Conservation (phyloP, 2,797 vertebrate species). For the Serranus cabrilla region DNA sequence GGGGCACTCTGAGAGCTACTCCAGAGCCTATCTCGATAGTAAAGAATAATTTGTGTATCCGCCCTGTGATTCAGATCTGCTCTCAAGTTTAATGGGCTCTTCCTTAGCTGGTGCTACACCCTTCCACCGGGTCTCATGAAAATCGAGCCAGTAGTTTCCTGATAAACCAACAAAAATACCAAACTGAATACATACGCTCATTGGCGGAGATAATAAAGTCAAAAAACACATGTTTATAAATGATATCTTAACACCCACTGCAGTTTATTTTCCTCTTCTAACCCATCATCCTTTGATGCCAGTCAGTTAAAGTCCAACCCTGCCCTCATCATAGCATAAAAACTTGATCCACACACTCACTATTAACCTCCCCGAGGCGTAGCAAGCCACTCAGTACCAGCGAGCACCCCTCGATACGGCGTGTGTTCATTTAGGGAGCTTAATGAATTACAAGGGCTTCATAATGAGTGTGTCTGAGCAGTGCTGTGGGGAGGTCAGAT, state of each 20-base stretch:
- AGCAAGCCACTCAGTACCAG: slow-evolving; percentile 56
- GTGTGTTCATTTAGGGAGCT: slow-evolving; percentile 76
- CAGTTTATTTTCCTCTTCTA: slow-evolving; percentile 1
- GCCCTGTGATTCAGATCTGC: too few species aligned
- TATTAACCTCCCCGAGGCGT: slow-evolving; percentile 61
- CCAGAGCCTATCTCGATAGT: too few species aligned
- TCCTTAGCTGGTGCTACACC: too few species aligned
- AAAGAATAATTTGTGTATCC: too few species aligned
- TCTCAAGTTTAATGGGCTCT: too few species aligned
- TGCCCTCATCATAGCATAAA: slow-evolving; percentile 44
- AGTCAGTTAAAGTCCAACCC: slow-evolving; percentile 26
- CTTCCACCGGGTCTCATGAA: too few species aligned
- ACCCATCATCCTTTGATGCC: not conserved
- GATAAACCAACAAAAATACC: too few species aligned
- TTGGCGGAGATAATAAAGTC: not conserved
- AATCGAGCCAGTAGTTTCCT: too few species aligned
- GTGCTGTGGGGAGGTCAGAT: slow-evolving; percentile 71
- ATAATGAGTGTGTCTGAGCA: slow-evolving; percentile 75
- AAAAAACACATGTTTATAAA: not conserved
- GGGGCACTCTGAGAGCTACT: too few species aligned
- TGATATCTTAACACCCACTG: not conserved
- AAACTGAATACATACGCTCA: too few species aligned
- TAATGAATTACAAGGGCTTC: slow-evolving; percentile 82
- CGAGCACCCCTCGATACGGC: slow-evolving; percentile 55
- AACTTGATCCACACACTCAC: slow-evolving; percentile 56